Evolutionary conservation across 2,888 invertebrate genomes (phyloP), one percentile per base, ranked within the genome.

Genomic region (Coelopa pilipes): DNA sequence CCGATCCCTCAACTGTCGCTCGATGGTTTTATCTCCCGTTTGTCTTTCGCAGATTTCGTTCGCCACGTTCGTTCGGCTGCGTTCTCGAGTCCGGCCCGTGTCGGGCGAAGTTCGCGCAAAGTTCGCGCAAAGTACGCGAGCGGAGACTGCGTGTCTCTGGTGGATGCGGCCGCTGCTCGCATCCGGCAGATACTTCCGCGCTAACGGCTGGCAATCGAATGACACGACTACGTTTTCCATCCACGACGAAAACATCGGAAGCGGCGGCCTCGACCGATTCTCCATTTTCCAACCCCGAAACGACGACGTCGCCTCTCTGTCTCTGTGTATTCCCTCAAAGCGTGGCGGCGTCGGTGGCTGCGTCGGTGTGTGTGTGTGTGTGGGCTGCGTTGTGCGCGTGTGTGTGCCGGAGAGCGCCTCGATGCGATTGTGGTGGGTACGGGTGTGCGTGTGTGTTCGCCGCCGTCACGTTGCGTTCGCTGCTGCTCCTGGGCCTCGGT

Each of bases 191-290:
- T 82, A 82, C 85, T 85, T 84, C 81, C 85, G 84, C 81, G 79
- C 81, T 82, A 84, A 85, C 82, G 82, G 85, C 82, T 82, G 80
- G 81, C 81, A 81, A 83, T 81, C 81, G 85, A 85, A 85, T 85
- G 85, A 84, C 79, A 83, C 80, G 82, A 83, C 83, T 81, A 83
- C 78, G 80, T 77, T 83, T 82, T 81, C 79, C 85, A 83, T 83
- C 84, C 79, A 85, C 79, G 81, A 85, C 80, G 85, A 85, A 85
- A 85, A 83, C 85, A 78, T 68, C 76, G 79, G 70, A 75, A 78
- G 75, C 76, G 55, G 45, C 74, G 60, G 69, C 53, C 69, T 72
- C 75, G 66, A 70, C 47, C 53, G 47, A 76, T 80, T 80, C 81
- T 82, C 77, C 84, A 76, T 80, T 80, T 82, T 82, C 77, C 84